These are phyloP conservation scores for Catajapyx aquilonaris DNA, from an alignment of 1,140 invertebrate genomes.

Conservation along the genomic window DNA sequence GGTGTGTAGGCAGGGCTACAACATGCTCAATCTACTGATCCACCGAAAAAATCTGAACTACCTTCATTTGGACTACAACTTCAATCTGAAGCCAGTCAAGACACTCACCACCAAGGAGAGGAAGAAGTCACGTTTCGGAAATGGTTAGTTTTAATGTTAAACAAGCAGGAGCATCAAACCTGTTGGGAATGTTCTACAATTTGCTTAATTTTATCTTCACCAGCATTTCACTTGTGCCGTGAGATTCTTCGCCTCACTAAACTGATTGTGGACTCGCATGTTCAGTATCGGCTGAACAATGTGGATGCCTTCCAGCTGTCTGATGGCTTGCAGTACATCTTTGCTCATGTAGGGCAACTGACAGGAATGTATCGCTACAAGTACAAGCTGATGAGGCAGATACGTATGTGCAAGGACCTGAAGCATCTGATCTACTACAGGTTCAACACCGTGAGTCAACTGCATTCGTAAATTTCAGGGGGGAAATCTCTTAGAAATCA, in stretches of 20 bases:
- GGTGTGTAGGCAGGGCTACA: slow-evolving; percentile 97
- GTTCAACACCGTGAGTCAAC: slow-evolving; percentile 96
- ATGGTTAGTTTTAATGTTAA: too few species aligned
- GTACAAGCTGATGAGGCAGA: slow-evolving; percentile 99
- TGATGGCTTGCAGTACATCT: slow-evolving; percentile 98
- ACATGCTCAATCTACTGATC: slow-evolving; percentile 97
- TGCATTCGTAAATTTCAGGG: too few species aligned
- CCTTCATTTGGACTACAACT: slow-evolving; percentile 98
- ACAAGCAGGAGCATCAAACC: too few species aligned
- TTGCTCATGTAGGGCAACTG: slow-evolving; percentile 96
- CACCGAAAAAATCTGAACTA: slow-evolving; percentile 99
- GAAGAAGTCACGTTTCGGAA: slow-evolving; percentile 98
- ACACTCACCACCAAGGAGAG: slow-evolving; percentile 97
- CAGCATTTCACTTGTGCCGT: slow-evolving; percentile 94
- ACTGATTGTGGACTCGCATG: slow-evolving; percentile 95
- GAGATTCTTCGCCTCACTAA: slow-evolving; percentile 96
- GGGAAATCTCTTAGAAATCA: too few species aligned
- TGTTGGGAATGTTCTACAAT: slow-evolving; percentile 3
- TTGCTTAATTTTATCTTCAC: slow-evolving; percentile 13
- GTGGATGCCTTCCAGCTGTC: slow-evolving; percentile 97
- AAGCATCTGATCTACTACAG: slow-evolving; percentile 99
- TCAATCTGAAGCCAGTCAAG: slow-evolving; percentile 98
- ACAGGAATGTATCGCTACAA: slow-evolving; percentile 99
- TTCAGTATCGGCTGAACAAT: slow-evolving; percentile 97
- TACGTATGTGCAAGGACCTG: slow-evolving; percentile 98